These are phyloP conservation scores for Sparidentex hasta DNA, from an alignment of 2,797 vertebrate species.

Conservation along the genomic window DNA sequence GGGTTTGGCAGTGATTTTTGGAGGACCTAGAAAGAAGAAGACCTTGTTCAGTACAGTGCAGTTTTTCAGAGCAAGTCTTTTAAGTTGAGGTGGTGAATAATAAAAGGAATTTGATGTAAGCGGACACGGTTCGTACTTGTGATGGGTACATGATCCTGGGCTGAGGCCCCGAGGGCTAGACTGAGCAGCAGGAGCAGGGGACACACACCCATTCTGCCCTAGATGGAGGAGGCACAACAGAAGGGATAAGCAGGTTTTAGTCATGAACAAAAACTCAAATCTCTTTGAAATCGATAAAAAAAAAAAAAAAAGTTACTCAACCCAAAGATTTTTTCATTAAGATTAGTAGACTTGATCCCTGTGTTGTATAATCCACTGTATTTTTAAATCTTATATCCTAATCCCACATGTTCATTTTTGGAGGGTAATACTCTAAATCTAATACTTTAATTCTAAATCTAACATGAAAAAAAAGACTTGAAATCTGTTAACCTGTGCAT, in stretches of 20 bases:
- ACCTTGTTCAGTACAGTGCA: not conserved
- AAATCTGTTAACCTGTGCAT: not conserved
- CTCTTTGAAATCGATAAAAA: conserved; percentile 14
- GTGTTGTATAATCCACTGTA: conserved; percentile 20
- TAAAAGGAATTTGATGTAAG: not conserved
- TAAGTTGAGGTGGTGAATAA: not conserved
- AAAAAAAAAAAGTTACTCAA: not conserved
- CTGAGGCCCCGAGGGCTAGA: conserved; percentile 75
- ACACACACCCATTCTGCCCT: conserved; percentile 89
- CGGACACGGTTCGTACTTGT: conserved; percentile 64
- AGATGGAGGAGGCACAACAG: conserved; percentile 12
- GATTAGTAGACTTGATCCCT: conserved; percentile 28
- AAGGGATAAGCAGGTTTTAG: conserved; percentile 10
- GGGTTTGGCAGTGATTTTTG: conserved; percentile 62
- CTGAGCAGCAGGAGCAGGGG: conserved; percentile 86
- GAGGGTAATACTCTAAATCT: conserved; percentile 1
- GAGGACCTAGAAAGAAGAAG: conserved; percentile 61
- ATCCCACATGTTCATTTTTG: conserved; percentile 43
- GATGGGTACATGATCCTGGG: conserved; percentile 67
- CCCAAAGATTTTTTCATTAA: not conserved
- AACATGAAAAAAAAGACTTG: conserved; percentile 20
- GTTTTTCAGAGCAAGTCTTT: not conserved
- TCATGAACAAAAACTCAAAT: conserved; percentile 25
- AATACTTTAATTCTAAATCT: not conserved
- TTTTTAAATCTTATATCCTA: conserved; percentile 34